Conservation (phyloP, 2,113 vertebrate genomes). For the Chroicocephalus ridibundus region DNA sequence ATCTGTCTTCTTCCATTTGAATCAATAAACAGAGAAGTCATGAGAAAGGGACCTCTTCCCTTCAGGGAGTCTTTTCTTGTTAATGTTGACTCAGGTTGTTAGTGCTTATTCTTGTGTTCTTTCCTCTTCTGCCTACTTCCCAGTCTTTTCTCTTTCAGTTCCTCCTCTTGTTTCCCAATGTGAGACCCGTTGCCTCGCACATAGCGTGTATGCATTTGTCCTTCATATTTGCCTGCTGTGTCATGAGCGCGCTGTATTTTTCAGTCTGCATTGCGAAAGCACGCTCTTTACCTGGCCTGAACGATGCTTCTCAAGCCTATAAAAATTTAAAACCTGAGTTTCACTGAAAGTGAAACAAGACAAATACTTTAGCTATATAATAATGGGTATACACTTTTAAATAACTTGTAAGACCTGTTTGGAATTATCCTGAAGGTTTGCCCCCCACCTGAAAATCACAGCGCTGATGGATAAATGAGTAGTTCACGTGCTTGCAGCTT, state of each 20-base stretch:
- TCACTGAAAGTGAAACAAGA: not conserved
- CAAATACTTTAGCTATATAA: not conserved
- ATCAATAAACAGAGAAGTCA: slow-evolving; percentile 72
- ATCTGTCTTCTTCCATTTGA: slow-evolving; percentile 62
- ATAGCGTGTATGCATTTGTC: not conserved
- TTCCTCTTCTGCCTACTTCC: slow-evolving; percentile 46
- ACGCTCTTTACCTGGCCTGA: not conserved
- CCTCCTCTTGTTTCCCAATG: not conserved
- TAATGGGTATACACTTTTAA: not conserved
- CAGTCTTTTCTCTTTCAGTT: slow-evolving; percentile 57
- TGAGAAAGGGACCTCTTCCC: slow-evolving; percentile 69
- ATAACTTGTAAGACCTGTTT: not conserved
- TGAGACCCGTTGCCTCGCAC: not conserved
- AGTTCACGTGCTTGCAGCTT: not conserved
- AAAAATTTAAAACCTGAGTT: not conserved
- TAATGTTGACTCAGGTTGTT: slow-evolving; percentile 69
- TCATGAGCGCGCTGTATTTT: not conserved
- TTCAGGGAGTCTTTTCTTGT: slow-evolving; percentile 64
- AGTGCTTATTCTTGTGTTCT: slow-evolving; percentile 54
- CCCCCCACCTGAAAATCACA: not conserved
- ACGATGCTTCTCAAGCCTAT: not conserved
- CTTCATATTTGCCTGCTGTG: not conserved
- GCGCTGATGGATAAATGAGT: not conserved
- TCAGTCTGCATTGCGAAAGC: not conserved
- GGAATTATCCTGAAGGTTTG: not conserved